Conservation (phyloP, 1,140 invertebrate species). For the Samia ricini region DNA sequence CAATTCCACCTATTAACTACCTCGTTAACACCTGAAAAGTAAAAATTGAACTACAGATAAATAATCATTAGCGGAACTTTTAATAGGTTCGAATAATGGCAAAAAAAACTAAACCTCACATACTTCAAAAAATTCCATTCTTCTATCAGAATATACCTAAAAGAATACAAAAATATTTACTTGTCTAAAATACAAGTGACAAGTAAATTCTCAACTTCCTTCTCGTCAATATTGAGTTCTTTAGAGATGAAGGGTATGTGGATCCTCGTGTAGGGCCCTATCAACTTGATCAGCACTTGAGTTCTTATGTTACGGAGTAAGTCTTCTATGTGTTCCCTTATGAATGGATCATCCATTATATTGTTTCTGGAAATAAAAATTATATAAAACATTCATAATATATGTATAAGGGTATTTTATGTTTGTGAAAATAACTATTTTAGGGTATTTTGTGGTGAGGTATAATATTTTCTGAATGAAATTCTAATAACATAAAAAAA, state of each 20-base stretch:
- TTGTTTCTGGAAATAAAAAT: constrained; percentile 79
- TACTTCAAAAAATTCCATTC: too few species aligned
- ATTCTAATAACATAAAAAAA: too few species aligned
- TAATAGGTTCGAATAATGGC: too few species aligned
- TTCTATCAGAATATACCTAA: too few species aligned
- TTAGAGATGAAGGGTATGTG: constrained; percentile 99
- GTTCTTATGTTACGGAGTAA: constrained; percentile 97
- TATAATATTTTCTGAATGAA: too few species aligned
- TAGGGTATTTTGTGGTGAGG: too few species aligned
- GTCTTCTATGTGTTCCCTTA: constrained; percentile 99
- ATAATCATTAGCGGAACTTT: too few species aligned
- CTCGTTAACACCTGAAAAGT: too few species aligned
- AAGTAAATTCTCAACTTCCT: constrained; percentile 97
- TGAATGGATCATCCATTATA: constrained; percentile 99
- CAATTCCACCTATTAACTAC: too few species aligned
- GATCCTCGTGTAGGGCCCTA: constrained; percentile 98
- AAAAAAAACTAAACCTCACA: too few species aligned
- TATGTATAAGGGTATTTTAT: not conserved
- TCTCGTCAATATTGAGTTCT: constrained; percentile 97
- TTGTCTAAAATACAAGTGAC: constrained; percentile 99
- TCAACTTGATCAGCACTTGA: constrained; percentile 98
- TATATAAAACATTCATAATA: not conserved
- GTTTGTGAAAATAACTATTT: not conserved
- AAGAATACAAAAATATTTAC: constrained; percentile 72
- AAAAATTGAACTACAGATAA: too few species aligned